Conservation (phyloP, 2,888 invertebrate genomes). For the Deroplatys truncata region DNA sequence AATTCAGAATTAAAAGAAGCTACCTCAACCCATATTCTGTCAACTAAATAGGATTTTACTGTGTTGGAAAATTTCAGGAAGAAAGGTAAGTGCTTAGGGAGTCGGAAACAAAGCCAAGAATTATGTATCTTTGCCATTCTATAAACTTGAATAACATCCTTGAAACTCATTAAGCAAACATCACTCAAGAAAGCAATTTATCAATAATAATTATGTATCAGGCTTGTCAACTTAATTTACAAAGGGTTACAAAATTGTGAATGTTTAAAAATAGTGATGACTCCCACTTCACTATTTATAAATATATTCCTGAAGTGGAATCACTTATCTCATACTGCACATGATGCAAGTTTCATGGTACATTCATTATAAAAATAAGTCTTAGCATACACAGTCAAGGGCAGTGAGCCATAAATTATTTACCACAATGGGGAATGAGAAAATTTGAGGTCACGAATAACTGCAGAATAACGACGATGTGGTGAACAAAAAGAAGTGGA, state of each 20-base stretch:
- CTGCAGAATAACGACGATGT: neutral
- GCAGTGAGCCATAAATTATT: neutral
- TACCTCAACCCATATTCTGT: too few species aligned
- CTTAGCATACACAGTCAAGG: neutral
- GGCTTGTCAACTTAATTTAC: neutral
- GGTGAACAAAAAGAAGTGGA: neutral
- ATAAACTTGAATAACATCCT: neutral
- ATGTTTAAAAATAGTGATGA: neutral
- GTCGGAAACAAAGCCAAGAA: neutral
- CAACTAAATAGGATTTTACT: too few species aligned
- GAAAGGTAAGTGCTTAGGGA: neutral
- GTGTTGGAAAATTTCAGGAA: neutral
- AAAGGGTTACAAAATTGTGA: neutral
- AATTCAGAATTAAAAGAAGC: too few species aligned
- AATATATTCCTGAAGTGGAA: neutral
- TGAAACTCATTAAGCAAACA: too few species aligned
- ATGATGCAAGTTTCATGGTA: neutral
- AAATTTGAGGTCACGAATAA: constrained; percentile 66
- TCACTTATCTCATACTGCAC: neutral
- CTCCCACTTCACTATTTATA: neutral
- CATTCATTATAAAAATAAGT: neutral
- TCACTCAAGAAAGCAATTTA: neutral
- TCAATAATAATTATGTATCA: too few species aligned
- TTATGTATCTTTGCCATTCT: neutral
- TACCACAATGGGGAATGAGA: constrained; percentile 77